Base-by-base conservation (phyloP, 2,797 vertebrate species). In the Cyprinella venusta region DNA sequence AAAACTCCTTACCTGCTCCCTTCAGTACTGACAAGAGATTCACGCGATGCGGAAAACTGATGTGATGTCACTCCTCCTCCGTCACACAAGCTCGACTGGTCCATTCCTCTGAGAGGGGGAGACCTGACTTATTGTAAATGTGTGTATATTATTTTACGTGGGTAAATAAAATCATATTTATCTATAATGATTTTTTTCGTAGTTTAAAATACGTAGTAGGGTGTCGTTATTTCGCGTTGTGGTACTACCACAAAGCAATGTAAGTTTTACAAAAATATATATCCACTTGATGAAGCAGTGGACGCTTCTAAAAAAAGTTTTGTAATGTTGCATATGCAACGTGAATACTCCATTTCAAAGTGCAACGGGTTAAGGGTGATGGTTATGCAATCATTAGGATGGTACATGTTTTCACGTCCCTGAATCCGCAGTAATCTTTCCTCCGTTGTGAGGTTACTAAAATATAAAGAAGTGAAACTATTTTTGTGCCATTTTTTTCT, bases 371-470 rank as follows among this genome's bases (percentile, higher is more conserved):
- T 0, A 92, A 86, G 84, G 93, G 87, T 94, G 93, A 92, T 10
- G 90, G 94, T 94, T 94, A 90, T 89, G 87, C 86, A 94, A 95
- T 84, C 8, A 21, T 83, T 7, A 26, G 9, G 8, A 61, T 26
- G 72, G 80, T 45, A 80, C 8, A 68, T 67, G 74, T 71, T 45
- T 83, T 40, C 24, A 69, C 40, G 75, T 71, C 84, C 74, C 9
- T 86, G 72, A 82, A 50, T 67, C 69, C 2, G 8, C 54, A 3
- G 21, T 63, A 67, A 38, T 19, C 65, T 76, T 76, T 71, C 50
- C 59, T 65, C 42, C 72, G 15, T 89, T 33, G 80, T 84, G 63
- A 40, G 54, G 63, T 65, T 64, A 68, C 19, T 36, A 42, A 40
- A 52, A 61, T 63, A 63, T 13, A 54, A 30, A 33, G 6, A 48